Conservation (phyloP, 2,888 invertebrate species). For the Neoascia interrupta region DNA sequence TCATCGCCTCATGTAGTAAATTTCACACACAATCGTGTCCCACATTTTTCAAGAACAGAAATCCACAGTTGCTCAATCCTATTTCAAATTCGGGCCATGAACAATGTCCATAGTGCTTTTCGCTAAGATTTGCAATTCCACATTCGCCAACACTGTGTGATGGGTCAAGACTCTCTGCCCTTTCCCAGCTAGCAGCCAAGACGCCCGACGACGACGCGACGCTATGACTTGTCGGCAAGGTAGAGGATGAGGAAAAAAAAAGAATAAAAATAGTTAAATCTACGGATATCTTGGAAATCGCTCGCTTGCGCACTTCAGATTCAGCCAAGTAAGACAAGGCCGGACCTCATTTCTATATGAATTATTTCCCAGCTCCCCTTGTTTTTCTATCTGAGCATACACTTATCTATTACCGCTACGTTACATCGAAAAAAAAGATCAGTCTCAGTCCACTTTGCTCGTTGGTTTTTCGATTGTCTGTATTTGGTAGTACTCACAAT, state of each 20-base stretch:
- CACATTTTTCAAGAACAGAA: constrained; percentile 36
- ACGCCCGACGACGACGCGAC: no score
- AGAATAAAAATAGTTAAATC: constrained; percentile 3
- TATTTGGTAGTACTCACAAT: background rate
- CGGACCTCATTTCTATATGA: constrained; percentile 63
- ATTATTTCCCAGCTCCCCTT: constrained; percentile 39
- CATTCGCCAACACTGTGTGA: background rate
- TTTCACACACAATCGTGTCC: constrained; percentile 53
- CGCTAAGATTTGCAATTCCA: constrained; percentile 26
- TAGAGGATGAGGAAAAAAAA: background rate
- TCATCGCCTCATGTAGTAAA: no score
- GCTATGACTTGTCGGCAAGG: background rate
- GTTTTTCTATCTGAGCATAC: constrained; percentile 12
- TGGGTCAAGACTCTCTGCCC: constrained; percentile 5
- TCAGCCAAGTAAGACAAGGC: constrained; percentile 65
- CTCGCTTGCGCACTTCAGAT: constrained; percentile 46
- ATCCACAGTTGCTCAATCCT: constrained; percentile 49
- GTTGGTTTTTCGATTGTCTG: background rate
- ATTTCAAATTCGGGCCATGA: constrained; percentile 56
- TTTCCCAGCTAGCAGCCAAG: constrained; percentile 10
- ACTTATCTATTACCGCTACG: constrained; percentile 58
- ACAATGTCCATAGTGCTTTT: background rate
- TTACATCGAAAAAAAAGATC: no score
- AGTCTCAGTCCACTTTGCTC: constrained; percentile 18
- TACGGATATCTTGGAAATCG: constrained; percentile 59